Percentiles rank a stretch among this genome's conserved stretches.
Conservation (phyloP, 2,797 vertebrate genomes). For the Perodicticus potto region DNA sequence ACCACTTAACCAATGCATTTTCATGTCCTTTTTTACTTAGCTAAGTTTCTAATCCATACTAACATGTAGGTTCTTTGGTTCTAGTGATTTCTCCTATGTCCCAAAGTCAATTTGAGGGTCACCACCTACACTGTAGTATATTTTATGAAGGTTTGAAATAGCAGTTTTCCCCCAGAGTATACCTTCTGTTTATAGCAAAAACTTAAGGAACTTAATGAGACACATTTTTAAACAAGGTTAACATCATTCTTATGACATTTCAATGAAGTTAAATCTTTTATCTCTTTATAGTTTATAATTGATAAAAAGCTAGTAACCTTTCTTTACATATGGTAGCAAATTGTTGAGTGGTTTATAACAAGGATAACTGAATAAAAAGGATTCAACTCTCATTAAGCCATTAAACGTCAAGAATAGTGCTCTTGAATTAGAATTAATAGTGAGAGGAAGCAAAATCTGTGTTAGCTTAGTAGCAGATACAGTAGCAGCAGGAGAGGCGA, state of each 20-base stretch:
- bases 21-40: not conserved
- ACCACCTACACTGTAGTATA: not conserved
- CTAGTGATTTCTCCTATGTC: not conserved
- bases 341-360: not conserved
- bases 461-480: not conserved
- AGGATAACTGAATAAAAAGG: not conserved
- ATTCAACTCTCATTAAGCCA: not conserved
- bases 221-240: not conserved
- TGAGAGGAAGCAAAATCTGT: constrained; percentile 1
- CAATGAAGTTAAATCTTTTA: not conserved
- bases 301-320: constrained; percentile 31
- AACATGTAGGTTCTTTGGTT: constrained; percentile 5
- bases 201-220: not conserved
- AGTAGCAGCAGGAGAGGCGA: not conserved
- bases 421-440: constrained; percentile 31
- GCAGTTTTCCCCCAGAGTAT: not conserved
- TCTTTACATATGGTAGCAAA: not conserved
- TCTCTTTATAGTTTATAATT: constrained; percentile 25
- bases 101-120: not conserved
- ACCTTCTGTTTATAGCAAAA: not conserved
- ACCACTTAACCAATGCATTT: not conserved
- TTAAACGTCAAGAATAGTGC: not conserved
- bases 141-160: not conserved
- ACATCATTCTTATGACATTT: constrained; percentile 24
- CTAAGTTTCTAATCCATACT: not conserved